These are phyloP conservation scores for Proisotoma minuta DNA, from an alignment of 2,888 invertebrate genomes.

Conservation along the genomic window DNA sequence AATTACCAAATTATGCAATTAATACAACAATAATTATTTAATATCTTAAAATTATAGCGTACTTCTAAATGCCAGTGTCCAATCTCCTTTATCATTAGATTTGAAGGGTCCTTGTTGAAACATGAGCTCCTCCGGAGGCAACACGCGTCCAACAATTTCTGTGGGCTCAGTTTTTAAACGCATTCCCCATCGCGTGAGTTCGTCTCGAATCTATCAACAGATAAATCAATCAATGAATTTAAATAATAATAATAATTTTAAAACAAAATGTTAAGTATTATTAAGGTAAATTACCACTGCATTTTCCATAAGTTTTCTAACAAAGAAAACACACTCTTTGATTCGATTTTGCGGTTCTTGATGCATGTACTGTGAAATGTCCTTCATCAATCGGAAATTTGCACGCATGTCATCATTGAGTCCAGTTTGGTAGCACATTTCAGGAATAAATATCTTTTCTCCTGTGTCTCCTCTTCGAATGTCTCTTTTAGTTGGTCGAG, in stretches of 20 bases:
- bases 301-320: not conserved
- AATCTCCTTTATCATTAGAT: conserved; percentile 1
- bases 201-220: no score
- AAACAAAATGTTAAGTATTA: no score
- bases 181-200: not conserved
- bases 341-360: not conserved
- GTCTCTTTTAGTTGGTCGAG: not conserved
- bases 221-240: no score
- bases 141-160: not conserved
- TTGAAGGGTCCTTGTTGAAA: not conserved
- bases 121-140: not conserved
- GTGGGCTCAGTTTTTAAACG: not conserved
- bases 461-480: conserved; percentile 6
- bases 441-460: not conserved
- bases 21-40: not conserved
- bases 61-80: conserved; percentile 6
- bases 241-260: no score
- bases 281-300: no score
- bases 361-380: not conserved
- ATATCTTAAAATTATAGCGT: not conserved
- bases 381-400: conserved; percentile 3
- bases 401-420: not conserved
- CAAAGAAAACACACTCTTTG: not conserved
- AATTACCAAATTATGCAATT: not conserved
- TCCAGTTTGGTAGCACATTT: conserved; percentile 8